These are phyloP conservation scores for Ormyrus nitidulus DNA, from an alignment of 2,888 invertebrate genomes.

Conservation along the genomic window DNA sequence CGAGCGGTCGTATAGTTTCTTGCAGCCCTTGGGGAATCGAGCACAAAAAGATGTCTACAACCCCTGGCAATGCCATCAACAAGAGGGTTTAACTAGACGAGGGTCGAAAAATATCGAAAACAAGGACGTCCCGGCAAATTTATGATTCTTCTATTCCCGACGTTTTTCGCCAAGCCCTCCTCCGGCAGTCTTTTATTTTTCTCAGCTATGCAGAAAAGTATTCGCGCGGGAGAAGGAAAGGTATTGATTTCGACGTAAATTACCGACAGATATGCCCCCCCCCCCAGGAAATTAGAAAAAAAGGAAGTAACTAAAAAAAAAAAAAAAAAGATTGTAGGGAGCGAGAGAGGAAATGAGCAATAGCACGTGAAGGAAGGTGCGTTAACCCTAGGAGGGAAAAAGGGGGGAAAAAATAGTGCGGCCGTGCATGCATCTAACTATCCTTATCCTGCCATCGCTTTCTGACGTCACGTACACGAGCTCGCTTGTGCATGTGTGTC, in stretches of 20 bases:
- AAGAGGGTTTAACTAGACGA: constrained; percentile 55
- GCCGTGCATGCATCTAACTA: constrained; percentile 10
- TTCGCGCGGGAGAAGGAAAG: no score
- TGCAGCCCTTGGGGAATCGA: constrained; percentile 25
- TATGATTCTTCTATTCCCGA: constrained; percentile 39
- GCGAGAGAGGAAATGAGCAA: not conserved
- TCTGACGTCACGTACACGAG: constrained; percentile 64
- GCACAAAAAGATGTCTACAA: constrained; percentile 40
- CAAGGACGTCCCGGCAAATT: constrained; percentile 42
- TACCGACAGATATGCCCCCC: not conserved
- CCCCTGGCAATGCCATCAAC: constrained; percentile 43
- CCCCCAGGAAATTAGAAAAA: not conserved
- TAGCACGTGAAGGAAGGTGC: constrained; percentile 20
- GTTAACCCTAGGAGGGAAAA: constrained; percentile 25
- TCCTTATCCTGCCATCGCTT: constrained; percentile 56
- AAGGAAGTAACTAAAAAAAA: not conserved
- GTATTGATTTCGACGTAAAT: no score
- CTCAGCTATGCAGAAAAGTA: no score
- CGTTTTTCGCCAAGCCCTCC: constrained; percentile 11
- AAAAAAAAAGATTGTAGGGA: constrained; percentile 16
- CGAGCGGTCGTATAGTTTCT: constrained; percentile 28
- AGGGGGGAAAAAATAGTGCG: not conserved
- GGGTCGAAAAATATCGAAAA: constrained; percentile 56
- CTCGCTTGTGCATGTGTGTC: constrained; percentile 28
- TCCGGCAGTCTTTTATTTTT: no score